phyloP scores from a whole-genome alignment of 2,113 vertebrate species.

The Periophthalmus modestus region DNA sequence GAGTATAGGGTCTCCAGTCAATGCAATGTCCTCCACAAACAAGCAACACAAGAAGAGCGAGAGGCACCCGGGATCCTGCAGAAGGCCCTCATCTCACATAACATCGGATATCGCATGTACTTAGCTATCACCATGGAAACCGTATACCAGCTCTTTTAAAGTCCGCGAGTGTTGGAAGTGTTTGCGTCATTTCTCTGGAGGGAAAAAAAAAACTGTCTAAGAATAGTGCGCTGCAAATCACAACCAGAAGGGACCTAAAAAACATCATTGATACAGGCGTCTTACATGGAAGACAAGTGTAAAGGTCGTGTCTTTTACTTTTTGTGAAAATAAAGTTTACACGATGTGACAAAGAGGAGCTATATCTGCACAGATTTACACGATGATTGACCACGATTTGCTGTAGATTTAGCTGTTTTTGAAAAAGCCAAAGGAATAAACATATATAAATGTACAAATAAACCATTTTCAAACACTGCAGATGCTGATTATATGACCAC shows the following conservation, averaged over 20 bases:
- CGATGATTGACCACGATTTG: background rate
- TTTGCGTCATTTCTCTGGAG: slow-evolving; percentile 33
- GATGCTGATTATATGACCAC: too few relatives aligned
- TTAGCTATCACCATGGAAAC: slow-evolving; percentile 44
- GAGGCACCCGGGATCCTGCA: background rate
- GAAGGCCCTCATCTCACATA: slow-evolving; percentile 17
- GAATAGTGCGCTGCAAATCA: slow-evolving; percentile 36
- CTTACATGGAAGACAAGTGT: background rate
- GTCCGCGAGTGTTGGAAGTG: slow-evolving; percentile 13
- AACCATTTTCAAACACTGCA: too few relatives aligned
- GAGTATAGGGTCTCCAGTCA: slow-evolving; percentile 4
- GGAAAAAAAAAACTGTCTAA: slow-evolving; percentile 26
- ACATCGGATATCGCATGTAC: slow-evolving; percentile 27
- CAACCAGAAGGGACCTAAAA: slow-evolving; percentile 3
- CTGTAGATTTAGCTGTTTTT: too few relatives aligned
- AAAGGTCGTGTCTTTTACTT: background rate
- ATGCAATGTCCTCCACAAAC: slow-evolving; percentile 2
- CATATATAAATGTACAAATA: too few relatives aligned
- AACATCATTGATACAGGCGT: background rate
- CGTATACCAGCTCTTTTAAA: slow-evolving; percentile 25
- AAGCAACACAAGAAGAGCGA: slow-evolving; percentile 1
- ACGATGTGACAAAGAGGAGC: background rate
- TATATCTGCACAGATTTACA: background rate
- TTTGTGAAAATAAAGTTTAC: background rate
- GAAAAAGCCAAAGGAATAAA: too few relatives aligned